phyloP scores from a whole-genome alignment of 1,140 invertebrate species.

The Eurosta solidaginis region DNA sequence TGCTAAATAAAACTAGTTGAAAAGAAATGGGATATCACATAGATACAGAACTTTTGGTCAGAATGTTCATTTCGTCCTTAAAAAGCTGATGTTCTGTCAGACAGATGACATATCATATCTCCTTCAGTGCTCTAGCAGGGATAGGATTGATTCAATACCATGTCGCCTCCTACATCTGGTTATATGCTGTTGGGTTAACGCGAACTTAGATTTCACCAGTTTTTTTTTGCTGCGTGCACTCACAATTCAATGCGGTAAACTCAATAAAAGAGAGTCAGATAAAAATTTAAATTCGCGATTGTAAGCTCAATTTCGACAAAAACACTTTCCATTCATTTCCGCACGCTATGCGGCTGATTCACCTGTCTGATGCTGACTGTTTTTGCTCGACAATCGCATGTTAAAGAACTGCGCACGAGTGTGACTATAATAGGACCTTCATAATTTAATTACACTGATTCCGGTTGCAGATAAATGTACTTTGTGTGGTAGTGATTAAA shows the following conservation, averaged over 20 bases:
- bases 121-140: too few species aligned
- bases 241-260: not conserved
- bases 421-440: not conserved
- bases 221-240: not conserved
- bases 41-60: too few species aligned
- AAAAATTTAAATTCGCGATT: constrained; percentile 20
- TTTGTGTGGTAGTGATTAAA: not conserved
- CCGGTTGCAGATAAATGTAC: constrained; percentile 14
- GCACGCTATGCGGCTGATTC: not conserved
- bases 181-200: too few species aligned
- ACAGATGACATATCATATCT: too few species aligned
- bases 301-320: constrained; percentile 17
- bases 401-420: not conserved
- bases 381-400: not conserved
- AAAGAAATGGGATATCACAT: too few species aligned
- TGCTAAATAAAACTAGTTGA: too few species aligned
- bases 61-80: too few species aligned
- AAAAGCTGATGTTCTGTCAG: too few species aligned
- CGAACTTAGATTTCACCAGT: too few species aligned
- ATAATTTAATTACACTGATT: constrained; percentile 28
- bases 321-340: not conserved
- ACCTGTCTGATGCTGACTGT: not conserved
- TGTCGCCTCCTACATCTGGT: too few species aligned
- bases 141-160: too few species aligned
- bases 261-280: constrained; percentile 10